Evolutionary conservation across 2,888 invertebrate species (phyloP), one percentile per base, ranked within the genome.

Genomic region (Caenorhabditis drosophilae): DNA sequence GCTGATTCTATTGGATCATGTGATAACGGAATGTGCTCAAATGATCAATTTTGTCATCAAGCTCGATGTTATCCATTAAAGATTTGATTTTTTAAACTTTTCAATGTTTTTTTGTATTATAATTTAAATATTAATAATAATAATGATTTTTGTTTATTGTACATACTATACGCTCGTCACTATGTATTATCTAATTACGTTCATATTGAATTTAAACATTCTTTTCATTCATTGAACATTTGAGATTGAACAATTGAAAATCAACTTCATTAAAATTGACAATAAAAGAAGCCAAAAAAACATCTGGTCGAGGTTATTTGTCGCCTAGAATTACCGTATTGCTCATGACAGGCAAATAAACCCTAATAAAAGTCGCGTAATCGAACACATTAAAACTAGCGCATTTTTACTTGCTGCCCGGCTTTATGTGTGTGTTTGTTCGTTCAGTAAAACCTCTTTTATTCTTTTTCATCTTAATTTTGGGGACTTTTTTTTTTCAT

Each of bases 1-100:
- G 73, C 18, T n/a, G 48, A 47, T n/a, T 55, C 70, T n/a, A 38
- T 69, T n/a, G 73, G 70, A 18, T 56, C 68, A 36, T 71, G 74
- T 41, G 46, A 53, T 12, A 61, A 61, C 40, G 62, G 60, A 20
- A 44, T 73, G 59, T 74, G 74, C 55, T 63, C 56, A 36, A 50
- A 49, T 38, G 36, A 62, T n/a, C 12, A 47, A 16, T 74, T 67
- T 67, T 74, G 73, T 35, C 70, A 69, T 31, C 45, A 71, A 40
- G 58, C 53, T 42, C 42, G 55, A 4, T 74, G 73, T 41, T 74
- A 64, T 23, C 48, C 42, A 57, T 31, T 38, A 31, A 31, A 12
- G 31, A 31, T 38, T 6, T 36, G 18, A 38, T 20, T 38, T 27
- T 16, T 27, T 51, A 3, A n/a, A 38, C 22, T 22, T 11, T 18